phyloP scores from a whole-genome alignment of 2,113 vertebrate species.

The Erpornis zantholeuca region DNA sequence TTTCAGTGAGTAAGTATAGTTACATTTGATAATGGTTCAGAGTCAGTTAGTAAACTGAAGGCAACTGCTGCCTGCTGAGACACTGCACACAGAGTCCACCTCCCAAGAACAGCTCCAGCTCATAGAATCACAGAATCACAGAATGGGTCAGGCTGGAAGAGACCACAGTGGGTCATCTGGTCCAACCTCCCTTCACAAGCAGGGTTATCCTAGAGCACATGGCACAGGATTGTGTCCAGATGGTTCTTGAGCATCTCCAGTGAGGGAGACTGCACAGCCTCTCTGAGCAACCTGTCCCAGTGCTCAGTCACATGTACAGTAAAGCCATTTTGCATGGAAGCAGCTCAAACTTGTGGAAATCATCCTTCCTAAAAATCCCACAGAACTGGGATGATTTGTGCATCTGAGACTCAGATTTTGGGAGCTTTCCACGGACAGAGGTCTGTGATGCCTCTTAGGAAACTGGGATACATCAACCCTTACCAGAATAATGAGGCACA shows the following conservation, averaged over 20 bases:
- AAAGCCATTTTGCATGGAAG: background rate
- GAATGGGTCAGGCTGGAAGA: background rate
- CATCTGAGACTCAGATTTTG: background rate
- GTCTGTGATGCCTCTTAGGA: background rate
- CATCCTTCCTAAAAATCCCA: background rate
- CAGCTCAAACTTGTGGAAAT: background rate
- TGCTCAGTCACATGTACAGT: background rate
- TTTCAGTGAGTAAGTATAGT: background rate
- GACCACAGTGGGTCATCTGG: background rate
- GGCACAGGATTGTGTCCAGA: background rate
- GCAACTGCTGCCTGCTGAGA: background rate
- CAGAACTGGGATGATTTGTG: background rate
- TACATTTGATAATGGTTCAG: slow-evolving; percentile 18
- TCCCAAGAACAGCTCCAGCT: background rate
- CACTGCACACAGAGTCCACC: background rate
- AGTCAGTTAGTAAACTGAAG: background rate
- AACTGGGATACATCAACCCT: background rate
- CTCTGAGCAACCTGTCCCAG: background rate
- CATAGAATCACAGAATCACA: background rate
- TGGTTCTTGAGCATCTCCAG: background rate
- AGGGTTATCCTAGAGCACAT: background rate
- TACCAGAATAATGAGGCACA: background rate
- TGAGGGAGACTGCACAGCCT: background rate
- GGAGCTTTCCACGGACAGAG: background rate
- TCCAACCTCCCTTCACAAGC: background rate